Conservation (phyloP, 2,113 vertebrate genomes). For the Microcebus jonahi region DNA sequence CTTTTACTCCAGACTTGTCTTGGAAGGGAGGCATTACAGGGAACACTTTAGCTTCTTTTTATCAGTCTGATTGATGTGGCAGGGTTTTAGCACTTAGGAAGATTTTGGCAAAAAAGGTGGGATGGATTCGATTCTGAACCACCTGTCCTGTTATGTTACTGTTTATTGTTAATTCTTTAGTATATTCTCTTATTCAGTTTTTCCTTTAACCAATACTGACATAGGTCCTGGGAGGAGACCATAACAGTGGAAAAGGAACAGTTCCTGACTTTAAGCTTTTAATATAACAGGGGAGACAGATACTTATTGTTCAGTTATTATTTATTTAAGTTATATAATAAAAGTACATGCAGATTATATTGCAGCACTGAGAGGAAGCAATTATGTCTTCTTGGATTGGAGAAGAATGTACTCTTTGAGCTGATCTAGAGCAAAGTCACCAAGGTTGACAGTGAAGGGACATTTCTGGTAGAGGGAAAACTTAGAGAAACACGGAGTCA, state of each 20-base stretch:
- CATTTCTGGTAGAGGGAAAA: neutral
- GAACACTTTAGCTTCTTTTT: neutral
- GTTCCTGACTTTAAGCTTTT: slow-evolving; percentile 46
- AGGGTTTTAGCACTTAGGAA: neutral
- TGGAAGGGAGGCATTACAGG: neutral
- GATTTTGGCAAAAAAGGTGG: neutral
- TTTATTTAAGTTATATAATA: slow-evolving; percentile 47
- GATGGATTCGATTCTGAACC: neutral
- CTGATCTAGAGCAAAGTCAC: neutral
- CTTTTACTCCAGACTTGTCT: neutral
- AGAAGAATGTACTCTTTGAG: slow-evolving; percentile 31
- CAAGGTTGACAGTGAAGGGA: neutral
- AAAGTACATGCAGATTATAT: neutral
- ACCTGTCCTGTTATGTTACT: neutral
- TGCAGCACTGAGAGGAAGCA: neutral
- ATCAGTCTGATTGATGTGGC: neutral
- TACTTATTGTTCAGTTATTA: slow-evolving; percentile 37
- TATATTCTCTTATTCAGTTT: neutral
- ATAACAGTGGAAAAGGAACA: neutral
- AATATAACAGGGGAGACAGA: neutral
- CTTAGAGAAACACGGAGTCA: neutral
- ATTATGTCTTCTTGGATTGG: slow-evolving; percentile 3
- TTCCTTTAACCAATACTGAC: neutral
- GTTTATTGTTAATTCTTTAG: neutral
- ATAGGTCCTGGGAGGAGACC: neutral